These are phyloP conservation scores for Forbesichthys agassizii DNA, from an alignment of 2,113 vertebrate species.

Conservation along the genomic window DNA sequence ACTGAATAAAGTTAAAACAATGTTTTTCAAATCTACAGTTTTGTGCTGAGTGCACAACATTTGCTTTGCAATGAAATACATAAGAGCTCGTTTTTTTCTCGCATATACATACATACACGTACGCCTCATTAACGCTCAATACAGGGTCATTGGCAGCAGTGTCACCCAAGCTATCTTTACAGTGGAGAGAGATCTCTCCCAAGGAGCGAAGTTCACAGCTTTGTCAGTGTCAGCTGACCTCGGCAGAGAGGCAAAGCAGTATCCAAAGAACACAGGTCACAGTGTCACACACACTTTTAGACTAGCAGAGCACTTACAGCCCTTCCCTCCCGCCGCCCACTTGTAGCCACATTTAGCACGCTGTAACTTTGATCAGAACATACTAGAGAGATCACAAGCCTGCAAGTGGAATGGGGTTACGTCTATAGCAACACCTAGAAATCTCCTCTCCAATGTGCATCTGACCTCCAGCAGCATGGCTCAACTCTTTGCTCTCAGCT, in stretches of 20 bases:
- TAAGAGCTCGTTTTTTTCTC: slow-evolving; percentile 49
- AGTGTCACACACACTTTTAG: slow-evolving; percentile 46
- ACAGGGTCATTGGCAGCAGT: slow-evolving; percentile 29
- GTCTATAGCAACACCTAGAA: slow-evolving; percentile 14
- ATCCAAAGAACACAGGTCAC: slow-evolving; percentile 57
- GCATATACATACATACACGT: slow-evolving; percentile 51
- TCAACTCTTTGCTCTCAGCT: too few species aligned
- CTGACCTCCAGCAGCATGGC: background rate
- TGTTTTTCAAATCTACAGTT: too few species aligned
- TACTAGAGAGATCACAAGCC: slow-evolving; percentile 9
- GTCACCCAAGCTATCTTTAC: slow-evolving; percentile 35
- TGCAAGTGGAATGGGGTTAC: slow-evolving; percentile 6
- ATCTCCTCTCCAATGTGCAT: background rate
- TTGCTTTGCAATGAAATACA: slow-evolving; percentile 42
- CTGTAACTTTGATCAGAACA: slow-evolving; percentile 41
- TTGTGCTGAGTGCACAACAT: too few species aligned
- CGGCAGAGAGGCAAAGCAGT: slow-evolving; percentile 34
- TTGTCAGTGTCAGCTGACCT: slow-evolving; percentile 43
- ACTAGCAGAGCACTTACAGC: slow-evolving; percentile 36
- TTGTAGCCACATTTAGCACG: slow-evolving; percentile 51
- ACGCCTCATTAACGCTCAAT: slow-evolving; percentile 33
- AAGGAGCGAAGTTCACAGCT: slow-evolving; percentile 69
- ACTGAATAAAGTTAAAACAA: too few species aligned
- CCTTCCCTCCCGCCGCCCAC: background rate
- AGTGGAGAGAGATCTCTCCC: slow-evolving; percentile 44